These are phyloP conservation scores for Adineta ricciae DNA, from an alignment of 2,888 invertebrate species.

Conservation along the genomic window DNA sequence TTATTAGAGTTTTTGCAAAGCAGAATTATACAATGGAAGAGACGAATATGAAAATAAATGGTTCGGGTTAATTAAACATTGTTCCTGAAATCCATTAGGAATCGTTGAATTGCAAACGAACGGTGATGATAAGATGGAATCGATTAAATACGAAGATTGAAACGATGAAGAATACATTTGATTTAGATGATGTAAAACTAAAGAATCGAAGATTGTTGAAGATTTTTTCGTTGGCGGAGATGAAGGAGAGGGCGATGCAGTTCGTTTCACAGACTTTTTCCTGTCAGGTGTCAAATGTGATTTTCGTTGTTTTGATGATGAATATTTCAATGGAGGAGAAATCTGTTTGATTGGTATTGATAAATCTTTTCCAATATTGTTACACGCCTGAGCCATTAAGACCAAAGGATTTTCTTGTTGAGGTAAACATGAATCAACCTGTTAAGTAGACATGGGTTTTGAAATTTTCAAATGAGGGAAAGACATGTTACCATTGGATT, in stretches of 20 bases:
- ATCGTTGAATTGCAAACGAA: neutral
- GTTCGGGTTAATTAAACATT: too few species aligned
- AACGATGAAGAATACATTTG: neutral
- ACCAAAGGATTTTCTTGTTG: slow-evolving; percentile 4
- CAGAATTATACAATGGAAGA: too few species aligned
- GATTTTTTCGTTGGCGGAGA: neutral
- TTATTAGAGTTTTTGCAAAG: too few species aligned
- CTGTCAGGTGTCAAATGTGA: neutral
- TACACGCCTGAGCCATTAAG: slow-evolving; percentile 14
- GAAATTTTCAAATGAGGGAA: neutral
- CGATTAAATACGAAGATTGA: neutral
- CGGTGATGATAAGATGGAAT: neutral
- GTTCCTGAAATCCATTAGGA: too few species aligned
- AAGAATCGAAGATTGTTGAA: neutral
- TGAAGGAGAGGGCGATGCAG: neutral
- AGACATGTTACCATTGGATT: neutral
- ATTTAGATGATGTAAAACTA: too few species aligned
- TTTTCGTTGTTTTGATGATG: neutral
- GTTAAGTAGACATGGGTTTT: neutral
- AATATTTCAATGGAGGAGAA: neutral
- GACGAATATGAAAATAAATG: too few species aligned
- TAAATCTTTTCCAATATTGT: neutral
- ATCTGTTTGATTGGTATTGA: neutral
- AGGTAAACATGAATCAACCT: neutral
- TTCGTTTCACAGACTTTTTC: neutral